Evolutionary conservation across 2,888 invertebrate species (phyloP).

Genomic region (Trissolcus japonicus): DNA sequence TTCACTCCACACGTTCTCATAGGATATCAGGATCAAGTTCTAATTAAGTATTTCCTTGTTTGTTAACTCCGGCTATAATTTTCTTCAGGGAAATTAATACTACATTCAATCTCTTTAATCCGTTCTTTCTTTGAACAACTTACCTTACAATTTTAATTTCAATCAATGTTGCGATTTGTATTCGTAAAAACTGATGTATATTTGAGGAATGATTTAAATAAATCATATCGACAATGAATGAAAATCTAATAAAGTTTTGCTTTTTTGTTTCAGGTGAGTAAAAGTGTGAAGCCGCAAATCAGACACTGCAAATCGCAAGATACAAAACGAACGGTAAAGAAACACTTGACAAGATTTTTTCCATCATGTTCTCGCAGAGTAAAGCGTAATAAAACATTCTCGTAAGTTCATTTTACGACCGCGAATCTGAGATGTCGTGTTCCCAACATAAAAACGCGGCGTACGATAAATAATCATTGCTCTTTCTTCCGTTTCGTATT

Average conservation of each 20-base stretch:
- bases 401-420: conserved; percentile 40
- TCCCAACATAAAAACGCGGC: conserved; percentile 32
- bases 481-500: conserved; percentile 42
- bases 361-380: conserved; percentile 20
- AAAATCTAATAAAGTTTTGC: conserved; percentile 2
- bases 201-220: not conserved
- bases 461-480: conserved; percentile 52
- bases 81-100: conserved; percentile 8
- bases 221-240: not conserved
- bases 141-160: not conserved
- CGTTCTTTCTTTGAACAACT: not conserved
- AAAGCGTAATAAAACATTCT: conserved; percentile 28
- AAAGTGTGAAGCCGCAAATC: not conserved
- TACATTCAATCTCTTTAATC: conserved; percentile 6
- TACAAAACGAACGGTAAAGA: no score
- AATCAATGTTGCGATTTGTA: not conserved
- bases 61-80: conserved; percentile 18
- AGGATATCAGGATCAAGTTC: conserved; percentile 18
- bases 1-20: conserved; percentile 24
- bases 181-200: not conserved
- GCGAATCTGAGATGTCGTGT: conserved; percentile 30
- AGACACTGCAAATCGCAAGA: conserved; percentile 2
- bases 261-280: conserved; percentile 38
- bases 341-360: conserved; percentile 15
- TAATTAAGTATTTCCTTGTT: conserved; percentile 28